Base-by-base conservation (phyloP, 2,888 invertebrate species). In the Nomada hirtipes region DNA sequence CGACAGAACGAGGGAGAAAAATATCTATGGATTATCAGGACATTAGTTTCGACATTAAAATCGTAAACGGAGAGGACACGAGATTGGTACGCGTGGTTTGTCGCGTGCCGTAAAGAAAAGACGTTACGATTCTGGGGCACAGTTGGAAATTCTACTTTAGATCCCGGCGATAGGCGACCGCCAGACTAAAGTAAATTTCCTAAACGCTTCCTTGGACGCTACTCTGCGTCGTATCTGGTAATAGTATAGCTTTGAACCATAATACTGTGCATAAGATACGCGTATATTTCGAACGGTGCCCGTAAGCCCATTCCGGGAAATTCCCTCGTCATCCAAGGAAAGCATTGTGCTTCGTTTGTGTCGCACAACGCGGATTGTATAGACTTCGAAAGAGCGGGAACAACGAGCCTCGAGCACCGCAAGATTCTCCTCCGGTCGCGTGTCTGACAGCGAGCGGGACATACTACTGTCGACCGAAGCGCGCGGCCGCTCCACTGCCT, bases 401-500 rank as follows among this genome's bases (percentile, higher is more conserved):
- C 57, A 59, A 76, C 55, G 20, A 63, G 44, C 55, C 9, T 3
- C 3, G 44, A n/a, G n/a, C 9, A 18, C 26, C 29, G 57, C 18
- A 61, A 68, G 61, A 52, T 11, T 52, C 52, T 47, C 44, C 29
- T n/a, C 10, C 29, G 26, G 7, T 7, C 42, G 29, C 53, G 76
- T 23, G 70, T 65, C 69, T 55, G 64, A 52, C 76, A 0, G 13
- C 18, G 15, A 52, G 18, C 64, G 50, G 15, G 15, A 60, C 42
- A 63, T 67, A 61, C 80, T 44, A 80, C 80, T 82, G 70, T 64
- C 73, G 44, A 59, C 50, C 44, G n/a, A 42, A 61, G 63, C 81
- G 55, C 64, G 47, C 47, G 53, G 71, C 55, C 59, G 55, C 59
- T 53, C 53, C 67, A 44, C 69, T 65, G 61, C 64, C 61, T 70